Evolutionary conservation across 2,888 invertebrate species (phyloP), one percentile per base, ranked within the genome.

Genomic region (Lymantria monacha): DNA sequence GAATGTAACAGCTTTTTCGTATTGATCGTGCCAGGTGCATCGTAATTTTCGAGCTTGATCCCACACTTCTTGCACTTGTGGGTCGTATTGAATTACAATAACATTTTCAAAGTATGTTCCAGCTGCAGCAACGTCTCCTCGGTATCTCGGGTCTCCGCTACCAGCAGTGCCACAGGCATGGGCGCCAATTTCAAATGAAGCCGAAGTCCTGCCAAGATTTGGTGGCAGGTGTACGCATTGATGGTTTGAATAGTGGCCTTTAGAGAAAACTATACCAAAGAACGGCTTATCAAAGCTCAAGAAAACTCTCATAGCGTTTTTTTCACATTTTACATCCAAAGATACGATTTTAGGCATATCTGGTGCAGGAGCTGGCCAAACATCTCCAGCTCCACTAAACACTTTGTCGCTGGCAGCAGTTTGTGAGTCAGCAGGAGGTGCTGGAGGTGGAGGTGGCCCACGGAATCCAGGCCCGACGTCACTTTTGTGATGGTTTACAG

Each of bases 21-120:
- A 98, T 69, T 97, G 96, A 80, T 98, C 97, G 76, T 98, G 97
- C 98, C 98, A 98, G 0, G 97, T 97, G 85, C 98, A 98, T 11
- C 98, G 93, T 22, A 98, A 81, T 79, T 97, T 97, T 48, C 98
- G 92, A 0, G 98, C 98, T 82, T 97, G 97, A 89, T 98, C 98
- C 98, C 98, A 98, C 1, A 97, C 97, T 87, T 98, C 98, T 85
- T 98, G 97, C 0, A 98, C 97, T 88, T 96, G 96, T 3, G 97
- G 97, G 83, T 98, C 98, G 74, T 97, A 98, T 76, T 97, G 98
- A 53, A 98, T 95, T 12, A 98, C 97, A 66, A 98, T 96, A 45
- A 97, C 97, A 72, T 98, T 98, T 87, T 98, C 98, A 69, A 98
- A 97, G 82, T 96, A 98, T 1, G 97, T 97, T 7, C 98, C 98